Conservation (phyloP, 2,888 invertebrate genomes). For the Patella ulyssiponensis region DNA sequence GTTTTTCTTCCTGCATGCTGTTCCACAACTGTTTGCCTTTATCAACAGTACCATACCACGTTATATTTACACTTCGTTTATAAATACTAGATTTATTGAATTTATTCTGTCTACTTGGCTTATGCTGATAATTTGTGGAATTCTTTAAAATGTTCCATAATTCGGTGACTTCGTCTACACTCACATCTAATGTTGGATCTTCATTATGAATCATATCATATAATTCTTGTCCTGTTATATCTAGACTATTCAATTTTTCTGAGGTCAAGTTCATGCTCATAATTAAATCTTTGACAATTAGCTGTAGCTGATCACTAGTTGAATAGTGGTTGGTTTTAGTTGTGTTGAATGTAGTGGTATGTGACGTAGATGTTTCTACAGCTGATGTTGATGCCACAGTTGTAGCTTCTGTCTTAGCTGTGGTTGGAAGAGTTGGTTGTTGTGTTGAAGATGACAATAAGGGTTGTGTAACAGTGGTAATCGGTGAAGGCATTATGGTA, state of each 20-base stretch:
- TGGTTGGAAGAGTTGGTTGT: constrained; percentile 11
- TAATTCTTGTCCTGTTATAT: neutral
- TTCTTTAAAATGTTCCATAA: neutral
- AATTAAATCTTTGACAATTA: neutral
- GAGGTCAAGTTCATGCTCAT: neutral
- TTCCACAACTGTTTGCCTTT: constrained; percentile 13
- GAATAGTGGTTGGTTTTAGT: neutral
- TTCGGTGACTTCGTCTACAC: neutral
- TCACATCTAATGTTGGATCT: neutral
- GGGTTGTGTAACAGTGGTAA: neutral
- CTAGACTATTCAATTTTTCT: neutral
- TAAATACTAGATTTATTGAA: neutral
- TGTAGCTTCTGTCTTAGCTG: constrained; percentile 14
- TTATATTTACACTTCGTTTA: neutral
- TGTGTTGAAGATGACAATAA: neutral
- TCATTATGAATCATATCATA: neutral
- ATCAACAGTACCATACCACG: neutral
- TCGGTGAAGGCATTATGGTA: neutral
- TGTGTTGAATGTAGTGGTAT: neutral
- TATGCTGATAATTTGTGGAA: neutral
- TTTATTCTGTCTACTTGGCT: neutral
- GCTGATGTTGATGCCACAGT: neutral
- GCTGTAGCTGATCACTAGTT: neutral
- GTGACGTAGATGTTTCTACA: neutral
- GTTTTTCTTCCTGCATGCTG: constrained; percentile 43